A percentile compares a stretch with the other conserved stretches of the same genome.
These are phyloP conservation scores for Ondatra zibethicus DNA, from an alignment of 2,113 vertebrate species.

Conservation along the genomic window DNA sequence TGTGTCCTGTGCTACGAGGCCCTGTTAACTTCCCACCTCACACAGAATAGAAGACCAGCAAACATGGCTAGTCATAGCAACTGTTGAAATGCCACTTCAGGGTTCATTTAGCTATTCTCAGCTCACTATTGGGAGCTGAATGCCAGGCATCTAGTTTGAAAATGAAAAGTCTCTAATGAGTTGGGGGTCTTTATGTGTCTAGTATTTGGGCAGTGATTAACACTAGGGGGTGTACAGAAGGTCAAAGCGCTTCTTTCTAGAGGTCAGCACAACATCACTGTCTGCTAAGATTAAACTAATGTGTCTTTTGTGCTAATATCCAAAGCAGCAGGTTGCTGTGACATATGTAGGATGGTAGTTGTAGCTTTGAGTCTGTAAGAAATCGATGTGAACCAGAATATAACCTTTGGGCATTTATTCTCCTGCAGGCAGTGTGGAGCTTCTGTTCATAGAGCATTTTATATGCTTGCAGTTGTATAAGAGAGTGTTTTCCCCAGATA, in stretches of 20 bases:
- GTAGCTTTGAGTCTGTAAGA: slow-evolving; percentile 64
- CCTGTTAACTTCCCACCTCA: slow-evolving; percentile 72
- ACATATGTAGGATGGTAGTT: slow-evolving; percentile 79
- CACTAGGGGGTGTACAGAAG: slow-evolving; percentile 87
- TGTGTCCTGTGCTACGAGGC: slow-evolving; percentile 67
- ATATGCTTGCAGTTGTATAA: neutral
- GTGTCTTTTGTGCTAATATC: slow-evolving; percentile 88
- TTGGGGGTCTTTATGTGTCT: slow-evolving; percentile 86
- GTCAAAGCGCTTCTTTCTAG: slow-evolving; percentile 87
- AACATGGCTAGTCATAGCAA: slow-evolving; percentile 77
- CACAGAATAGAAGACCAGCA: slow-evolving; percentile 80
- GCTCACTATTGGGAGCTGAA: slow-evolving; percentile 87
- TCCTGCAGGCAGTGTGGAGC: slow-evolving; percentile 52
- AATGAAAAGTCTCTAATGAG: slow-evolving; percentile 89
- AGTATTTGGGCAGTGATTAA: slow-evolving; percentile 87
- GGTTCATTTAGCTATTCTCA: slow-evolving; percentile 86
- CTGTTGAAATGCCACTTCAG: slow-evolving; percentile 85
- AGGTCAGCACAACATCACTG: slow-evolving; percentile 87
- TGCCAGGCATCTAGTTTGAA: slow-evolving; percentile 82
- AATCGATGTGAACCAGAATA: slow-evolving; percentile 46
- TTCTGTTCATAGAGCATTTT: slow-evolving; percentile 32
- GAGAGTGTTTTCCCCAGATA: slow-evolving; percentile 32
- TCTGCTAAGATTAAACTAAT: slow-evolving; percentile 90
- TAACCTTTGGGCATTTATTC: slow-evolving; percentile 23
- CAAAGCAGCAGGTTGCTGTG: slow-evolving; percentile 85